Percentiles rank a stretch among this genome's conserved stretches.
Evolutionary conservation across 2,888 invertebrate genomes (phyloP).

Genomic region (Yponomeuta malinellus): DNA sequence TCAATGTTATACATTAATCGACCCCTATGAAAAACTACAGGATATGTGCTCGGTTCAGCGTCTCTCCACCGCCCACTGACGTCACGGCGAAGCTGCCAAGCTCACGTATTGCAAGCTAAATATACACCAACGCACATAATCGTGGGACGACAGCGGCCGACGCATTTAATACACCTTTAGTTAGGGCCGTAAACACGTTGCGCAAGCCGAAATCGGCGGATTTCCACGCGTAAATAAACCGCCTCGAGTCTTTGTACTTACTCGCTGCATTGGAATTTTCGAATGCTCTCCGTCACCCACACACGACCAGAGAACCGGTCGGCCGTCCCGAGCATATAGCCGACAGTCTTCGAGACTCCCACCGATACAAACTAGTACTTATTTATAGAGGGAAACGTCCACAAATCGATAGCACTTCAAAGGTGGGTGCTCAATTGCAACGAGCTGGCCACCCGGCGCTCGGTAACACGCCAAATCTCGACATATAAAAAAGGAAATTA

Average conservation of each 20-base stretch:
- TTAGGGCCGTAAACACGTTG: conserved; percentile 37
- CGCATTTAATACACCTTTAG: conserved; percentile 17
- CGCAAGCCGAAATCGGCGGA: conserved; percentile 40
- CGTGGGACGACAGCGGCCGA: conserved; percentile 27
- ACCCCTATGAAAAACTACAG: neutral
- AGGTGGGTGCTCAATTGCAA: conserved; percentile 38
- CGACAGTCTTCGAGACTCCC: conserved; percentile 21
- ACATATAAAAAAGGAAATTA: conserved; percentile 8
- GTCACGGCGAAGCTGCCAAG: neutral
- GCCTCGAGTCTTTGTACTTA: conserved; percentile 21
- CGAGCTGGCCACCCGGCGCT: conserved; percentile 25
- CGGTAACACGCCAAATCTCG: conserved; percentile 27
- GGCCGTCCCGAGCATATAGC: conserved; percentile 25
- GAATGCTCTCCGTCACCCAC: conserved; percentile 43
- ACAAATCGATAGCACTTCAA: conserved; percentile 64
- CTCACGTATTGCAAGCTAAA: conserved; percentile 7
- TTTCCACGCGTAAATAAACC: conserved; percentile 31
- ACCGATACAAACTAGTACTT: conserved; percentile 68
- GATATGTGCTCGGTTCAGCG: neutral
- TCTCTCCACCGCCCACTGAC: neutral
- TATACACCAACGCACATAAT: neutral
- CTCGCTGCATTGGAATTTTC: conserved; percentile 41
- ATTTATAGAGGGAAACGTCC: conserved; percentile 69
- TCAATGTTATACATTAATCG: conserved; percentile 6
- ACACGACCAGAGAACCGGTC: conserved; percentile 62